Conservation (phyloP, 2,113 vertebrate species). For the Vombatus ursinus region DNA sequence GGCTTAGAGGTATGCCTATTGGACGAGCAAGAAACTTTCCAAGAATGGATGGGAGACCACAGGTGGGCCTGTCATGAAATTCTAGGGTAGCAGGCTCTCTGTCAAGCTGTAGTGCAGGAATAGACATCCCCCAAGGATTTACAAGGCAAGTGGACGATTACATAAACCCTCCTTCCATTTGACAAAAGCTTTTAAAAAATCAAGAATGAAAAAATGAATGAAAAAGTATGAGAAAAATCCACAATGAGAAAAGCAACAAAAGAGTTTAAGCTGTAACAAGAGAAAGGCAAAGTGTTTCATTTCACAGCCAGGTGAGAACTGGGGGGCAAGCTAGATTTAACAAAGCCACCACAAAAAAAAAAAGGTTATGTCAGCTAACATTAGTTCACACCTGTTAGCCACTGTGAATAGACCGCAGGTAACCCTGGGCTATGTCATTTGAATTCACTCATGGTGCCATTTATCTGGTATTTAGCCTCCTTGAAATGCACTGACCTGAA, state of each 20-base stretch:
- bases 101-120: fast-evolving
- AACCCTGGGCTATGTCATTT: background rate
- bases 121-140: background rate
- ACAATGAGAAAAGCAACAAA: background rate
- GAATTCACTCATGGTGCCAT: fast-evolving
- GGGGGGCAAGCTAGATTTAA: background rate
- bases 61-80: background rate
- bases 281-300: background rate
- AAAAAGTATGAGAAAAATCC: background rate
- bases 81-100: background rate
- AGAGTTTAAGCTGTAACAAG: fast-evolving
- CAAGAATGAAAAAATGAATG: background rate
- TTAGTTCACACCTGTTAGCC: background rate
- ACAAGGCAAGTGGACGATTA: fast-evolving
- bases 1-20: background rate
- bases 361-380: background rate
- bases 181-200: background rate
- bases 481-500: background rate
- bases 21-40: background rate
- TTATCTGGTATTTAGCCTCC: background rate
- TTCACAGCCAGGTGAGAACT: background rate
- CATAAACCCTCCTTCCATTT: background rate
- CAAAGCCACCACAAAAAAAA: background rate
- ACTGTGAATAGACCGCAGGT: background rate
- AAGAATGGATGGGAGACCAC: slow-evolving; percentile 12